Evolutionary conservation across 1,140 invertebrate species (phyloP), one percentile per base, ranked within the genome.

Genomic region (Varroa destructor): DNA sequence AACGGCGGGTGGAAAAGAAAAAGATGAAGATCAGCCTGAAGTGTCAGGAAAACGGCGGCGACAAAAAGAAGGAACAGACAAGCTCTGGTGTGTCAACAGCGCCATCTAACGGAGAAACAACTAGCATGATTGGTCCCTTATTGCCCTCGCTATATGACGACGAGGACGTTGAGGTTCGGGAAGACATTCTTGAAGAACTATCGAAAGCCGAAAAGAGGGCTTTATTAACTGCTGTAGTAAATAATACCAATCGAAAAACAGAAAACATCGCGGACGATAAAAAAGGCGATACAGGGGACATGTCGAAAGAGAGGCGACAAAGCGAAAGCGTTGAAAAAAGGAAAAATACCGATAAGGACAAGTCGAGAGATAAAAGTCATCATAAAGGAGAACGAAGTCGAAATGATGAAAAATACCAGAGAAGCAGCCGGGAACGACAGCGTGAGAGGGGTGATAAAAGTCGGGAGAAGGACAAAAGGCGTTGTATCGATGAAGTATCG

Each of bases 181-280:
- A 55, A 12, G 55, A 71, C 6, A 14, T 56, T 36, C 10, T 88
- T 1, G 86, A 87, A 54, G 83, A 84, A 5, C 82, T 84, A 6
- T 79, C 81, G 0, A 82, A 83, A 1, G 80, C 77, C 25, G 79
- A 78, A 36, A 78, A 77, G 74, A 73, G 70, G 46, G 70, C 70
- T 36, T 25, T 25, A 25, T 25, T 25, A 25, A 51, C 46, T 51
- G 3, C 46, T 8, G 3, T 8, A 3, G 46, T 51, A 8, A 8
- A 8, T 51, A 51, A 51, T 51, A 8, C 46, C 46, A 51, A 8
- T 8, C 46, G 46, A 3, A 51, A 51, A 51, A 51, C 46, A 51
- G 46, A 51, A 3, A 8, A 51, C 46, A 3, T 51, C 46, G 46
- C 46, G 4, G 46, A 51, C 3, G 46, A 8, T 5, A 51, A 51